A percentile compares a stretch with the other conserved stretches of the same genome.
Evolutionary conservation across 2,113 vertebrate species (phyloP).

Genomic region (Andinoacara biseriatus): DNA sequence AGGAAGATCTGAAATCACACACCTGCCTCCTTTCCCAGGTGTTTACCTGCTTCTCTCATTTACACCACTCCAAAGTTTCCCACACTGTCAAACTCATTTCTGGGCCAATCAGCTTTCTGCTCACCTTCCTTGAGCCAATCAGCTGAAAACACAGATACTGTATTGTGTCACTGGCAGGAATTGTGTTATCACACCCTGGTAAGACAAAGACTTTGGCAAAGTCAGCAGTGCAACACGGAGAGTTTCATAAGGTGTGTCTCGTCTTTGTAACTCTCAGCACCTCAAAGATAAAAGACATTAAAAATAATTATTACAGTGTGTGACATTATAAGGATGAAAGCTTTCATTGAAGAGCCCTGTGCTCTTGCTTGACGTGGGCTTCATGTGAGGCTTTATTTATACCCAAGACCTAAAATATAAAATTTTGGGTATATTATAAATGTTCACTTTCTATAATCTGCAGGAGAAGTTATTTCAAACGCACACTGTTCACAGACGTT

Average conservation of each 20-base stretch:
- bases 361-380: neutral
- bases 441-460: no score
- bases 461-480: neutral
- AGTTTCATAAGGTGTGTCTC: neutral
- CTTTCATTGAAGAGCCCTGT: neutral
- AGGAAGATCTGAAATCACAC: no score
- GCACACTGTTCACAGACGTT: no score
- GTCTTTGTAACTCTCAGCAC: neutral
- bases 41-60: no score
- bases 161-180: neutral
- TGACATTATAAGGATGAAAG: neutral
- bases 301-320: neutral
- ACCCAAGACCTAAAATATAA: neutral
- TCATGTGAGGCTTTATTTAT: constrained; percentile 2
- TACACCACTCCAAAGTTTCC: no score
- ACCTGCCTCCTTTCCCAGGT: no score
- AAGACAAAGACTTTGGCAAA: neutral
- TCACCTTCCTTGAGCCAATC: no score
- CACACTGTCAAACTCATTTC: no score
- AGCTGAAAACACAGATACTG: neutral
- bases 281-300: neutral
- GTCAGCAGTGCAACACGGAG: neutral
- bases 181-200: no score
- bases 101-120: no score
- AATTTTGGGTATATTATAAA: no score